Base-by-base conservation (phyloP, 2,113 vertebrate species). In the Esox niger region DNA sequence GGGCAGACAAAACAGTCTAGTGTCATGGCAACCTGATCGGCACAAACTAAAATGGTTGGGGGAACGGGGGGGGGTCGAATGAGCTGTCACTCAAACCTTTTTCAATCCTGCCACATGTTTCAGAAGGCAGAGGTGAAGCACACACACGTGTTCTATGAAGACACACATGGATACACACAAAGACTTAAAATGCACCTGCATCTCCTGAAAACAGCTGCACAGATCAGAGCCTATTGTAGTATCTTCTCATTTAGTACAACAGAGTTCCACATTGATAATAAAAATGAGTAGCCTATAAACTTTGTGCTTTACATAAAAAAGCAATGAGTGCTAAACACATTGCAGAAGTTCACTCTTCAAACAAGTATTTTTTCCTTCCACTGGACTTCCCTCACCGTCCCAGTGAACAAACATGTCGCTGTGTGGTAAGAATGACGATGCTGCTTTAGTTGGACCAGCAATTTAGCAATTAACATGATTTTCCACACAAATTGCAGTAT, bases 1-100 rank as follows among this genome's bases (percentile, higher is more conserved):
- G 91, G 89, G 86, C 88, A 93, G 90, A 89, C 89, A 90, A 92
- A 92, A 92, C 89, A 91, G 91, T 93, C 91, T 93, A 89, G 91
- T 87, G 91, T 91, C 91, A 92, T 93, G 91, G 89, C 87, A 93
- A 93, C 91, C 85, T 87, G 84, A 85, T 85, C 89, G 84, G 88
- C 88, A 89, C 87, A 87, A 87, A 87, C 81, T 76, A 87, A 83
- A 90, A 86, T 56, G 26, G 33, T 32, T 23, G 59, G 61, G 9
- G 57, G 60, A 46, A n/a, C 21, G 30, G 33, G 74, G 69, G 54
- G 71, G 35, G 71, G 62, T 73, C 64, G 75, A 82, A 82, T 63
- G 75, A 83, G 79, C 83, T 89, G 85, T 88, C 84, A 84, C 71
- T 90, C 89, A 87, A 90, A 88, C 71, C 82, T 79, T 74, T 71